These are phyloP conservation scores for Drosophila seguyi DNA, from an alignment of 1,140 invertebrate species.

Conservation along the genomic window DNA sequence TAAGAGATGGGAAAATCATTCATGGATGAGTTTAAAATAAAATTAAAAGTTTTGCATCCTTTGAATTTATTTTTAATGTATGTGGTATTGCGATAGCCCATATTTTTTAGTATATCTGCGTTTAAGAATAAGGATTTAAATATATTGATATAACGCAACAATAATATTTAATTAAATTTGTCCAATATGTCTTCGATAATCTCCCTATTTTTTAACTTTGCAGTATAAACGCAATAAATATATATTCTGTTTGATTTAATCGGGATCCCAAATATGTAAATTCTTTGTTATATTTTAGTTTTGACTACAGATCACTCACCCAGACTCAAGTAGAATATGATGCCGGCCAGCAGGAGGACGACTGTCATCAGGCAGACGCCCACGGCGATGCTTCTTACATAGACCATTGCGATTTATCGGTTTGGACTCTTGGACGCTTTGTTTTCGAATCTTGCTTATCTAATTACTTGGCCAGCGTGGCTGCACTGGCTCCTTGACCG, in stretches of 20 bases:
- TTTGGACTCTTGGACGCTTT: conserved; percentile 12
- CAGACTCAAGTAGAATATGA: conserved; percentile 77
- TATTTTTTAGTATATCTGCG: too few species aligned
- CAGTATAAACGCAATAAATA: too few species aligned
- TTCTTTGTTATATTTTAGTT: not conserved
- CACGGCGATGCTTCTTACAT: conserved; percentile 76
- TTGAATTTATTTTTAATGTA: not conserved
- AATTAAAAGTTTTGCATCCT: not conserved
- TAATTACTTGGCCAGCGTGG: conserved; percentile 68
- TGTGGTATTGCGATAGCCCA: too few species aligned
- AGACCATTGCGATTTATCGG: conserved; percentile 67
- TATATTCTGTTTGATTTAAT: too few species aligned
- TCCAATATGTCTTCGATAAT: too few species aligned
- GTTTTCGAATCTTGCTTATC: conserved; percentile 50
- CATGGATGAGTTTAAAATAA: not conserved
- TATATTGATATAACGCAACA: too few species aligned
- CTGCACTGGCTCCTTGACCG: conserved; percentile 56
- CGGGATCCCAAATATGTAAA: not conserved
- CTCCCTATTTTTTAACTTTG: too few species aligned
- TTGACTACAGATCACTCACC: conserved; percentile 53
- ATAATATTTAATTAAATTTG: too few species aligned
- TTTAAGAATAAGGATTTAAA: too few species aligned
- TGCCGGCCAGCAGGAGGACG: conserved; percentile 61
- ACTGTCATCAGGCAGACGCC: conserved; percentile 69
- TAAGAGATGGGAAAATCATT: conserved; percentile 20